Conservation (phyloP, 2,797 vertebrate genomes). For the Microhierax caerulescens region DNA sequence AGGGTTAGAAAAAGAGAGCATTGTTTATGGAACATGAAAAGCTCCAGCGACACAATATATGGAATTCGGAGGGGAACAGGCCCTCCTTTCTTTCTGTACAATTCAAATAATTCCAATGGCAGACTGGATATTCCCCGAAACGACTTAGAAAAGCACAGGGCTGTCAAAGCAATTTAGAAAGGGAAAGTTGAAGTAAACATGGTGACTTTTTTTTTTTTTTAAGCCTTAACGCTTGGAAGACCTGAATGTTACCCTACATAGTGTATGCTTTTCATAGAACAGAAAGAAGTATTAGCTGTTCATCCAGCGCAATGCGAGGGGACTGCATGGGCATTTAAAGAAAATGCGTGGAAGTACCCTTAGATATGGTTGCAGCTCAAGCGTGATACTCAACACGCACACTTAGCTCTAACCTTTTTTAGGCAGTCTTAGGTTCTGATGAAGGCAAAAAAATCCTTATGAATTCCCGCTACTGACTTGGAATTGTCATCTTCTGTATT, state of each 20-base stretch:
- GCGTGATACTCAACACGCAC: not conserved
- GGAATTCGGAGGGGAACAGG: slow-evolving; percentile 73
- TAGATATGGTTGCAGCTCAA: not conserved
- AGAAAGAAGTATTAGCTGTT: not conserved
- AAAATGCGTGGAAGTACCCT: not conserved
- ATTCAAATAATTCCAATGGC: slow-evolving; percentile 64
- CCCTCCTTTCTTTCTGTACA: slow-evolving; percentile 76
- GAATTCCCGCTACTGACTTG: not conserved
- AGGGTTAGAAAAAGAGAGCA: slow-evolving; percentile 72
- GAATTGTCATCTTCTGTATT: not conserved
- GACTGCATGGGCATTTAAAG: not conserved
- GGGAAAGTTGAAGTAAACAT: slow-evolving; percentile 68
- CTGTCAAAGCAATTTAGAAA: slow-evolving; percentile 72
- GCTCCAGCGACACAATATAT: slow-evolving; percentile 73
- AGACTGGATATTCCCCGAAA: slow-evolving; percentile 68
- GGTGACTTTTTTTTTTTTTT: slow-evolving; percentile 36
- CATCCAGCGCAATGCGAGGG: not conserved
- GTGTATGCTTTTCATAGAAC: not conserved
- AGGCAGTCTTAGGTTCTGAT: not conserved
- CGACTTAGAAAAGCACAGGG: slow-evolving; percentile 61
- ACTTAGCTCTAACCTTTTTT: not conserved
- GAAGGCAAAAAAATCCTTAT: not conserved
- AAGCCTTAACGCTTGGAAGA: slow-evolving; percentile 49
- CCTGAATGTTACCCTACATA: slow-evolving; percentile 20
- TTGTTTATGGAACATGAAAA: slow-evolving; percentile 78